Evolutionary conservation across 2,888 invertebrate species (phyloP).

Genomic region (Euzophera pinguis): DNA sequence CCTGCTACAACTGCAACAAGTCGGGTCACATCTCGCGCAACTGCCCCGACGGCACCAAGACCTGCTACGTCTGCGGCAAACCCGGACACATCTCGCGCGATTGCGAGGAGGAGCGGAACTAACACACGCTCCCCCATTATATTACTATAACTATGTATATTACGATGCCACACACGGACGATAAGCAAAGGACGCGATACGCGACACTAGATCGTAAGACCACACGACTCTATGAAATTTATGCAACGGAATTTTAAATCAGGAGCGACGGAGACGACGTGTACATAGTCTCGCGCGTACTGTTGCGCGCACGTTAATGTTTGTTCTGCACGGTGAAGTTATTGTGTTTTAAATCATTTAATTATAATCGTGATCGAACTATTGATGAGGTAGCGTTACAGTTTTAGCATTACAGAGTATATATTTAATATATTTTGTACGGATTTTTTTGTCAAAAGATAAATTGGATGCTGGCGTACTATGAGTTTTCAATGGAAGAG

Average conservation of each 20-base stretch:
- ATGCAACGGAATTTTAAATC: conserved; percentile 69
- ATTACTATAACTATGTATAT: conserved; percentile 67
- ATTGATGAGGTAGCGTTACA: conserved; percentile 78
- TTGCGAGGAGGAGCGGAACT: conserved; percentile 89
- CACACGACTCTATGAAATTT: conserved; percentile 64
- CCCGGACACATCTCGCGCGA: conserved; percentile 94
- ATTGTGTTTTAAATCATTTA: conserved; percentile 79
- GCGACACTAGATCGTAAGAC: conserved; percentile 64
- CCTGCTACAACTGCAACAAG: conserved; percentile 97
- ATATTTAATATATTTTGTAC: conserved; percentile 81
- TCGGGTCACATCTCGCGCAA: conserved; percentile 94
- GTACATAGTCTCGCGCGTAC: conserved; percentile 63
- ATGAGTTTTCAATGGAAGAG: conserved; percentile 76
- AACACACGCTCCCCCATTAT: conserved; percentile 48
- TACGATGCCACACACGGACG: conserved; percentile 77
- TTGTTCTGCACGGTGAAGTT: conserved; percentile 76
- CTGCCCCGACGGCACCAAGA: conserved; percentile 92
- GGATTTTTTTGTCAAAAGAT: conserved; percentile 81
- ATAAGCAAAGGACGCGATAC: conserved; percentile 76
- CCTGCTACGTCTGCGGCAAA: conserved; percentile 96
- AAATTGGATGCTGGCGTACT: conserved; percentile 80
- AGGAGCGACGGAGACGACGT: conserved; percentile 66
- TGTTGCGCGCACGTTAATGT: conserved; percentile 59
- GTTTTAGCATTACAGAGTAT: conserved; percentile 81
- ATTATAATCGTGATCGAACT: conserved; percentile 78